Conservation (phyloP, 2,888 invertebrate species). For the Pantelozetes paolii region DNA sequence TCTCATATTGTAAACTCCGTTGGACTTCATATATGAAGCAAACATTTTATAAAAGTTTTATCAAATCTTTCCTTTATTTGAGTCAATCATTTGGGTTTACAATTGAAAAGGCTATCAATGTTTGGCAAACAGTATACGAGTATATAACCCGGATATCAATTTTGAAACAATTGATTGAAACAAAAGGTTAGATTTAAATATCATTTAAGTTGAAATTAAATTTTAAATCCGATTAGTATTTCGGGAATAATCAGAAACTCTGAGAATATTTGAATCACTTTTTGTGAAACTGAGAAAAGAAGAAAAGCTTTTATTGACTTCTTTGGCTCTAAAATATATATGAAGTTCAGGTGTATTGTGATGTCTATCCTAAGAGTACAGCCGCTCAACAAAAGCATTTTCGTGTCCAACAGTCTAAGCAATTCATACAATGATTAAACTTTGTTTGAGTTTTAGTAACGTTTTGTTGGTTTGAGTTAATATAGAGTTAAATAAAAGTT, state of each 20-base stretch:
- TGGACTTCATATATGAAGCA: neutral
- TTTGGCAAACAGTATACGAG: no score
- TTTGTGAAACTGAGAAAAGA: no score
- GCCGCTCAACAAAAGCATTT: slow-evolving; percentile 19
- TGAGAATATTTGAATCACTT: neutral
- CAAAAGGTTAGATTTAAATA: no score
- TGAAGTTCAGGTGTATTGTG: neutral
- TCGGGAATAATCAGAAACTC: neutral
- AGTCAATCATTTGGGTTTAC: no score
- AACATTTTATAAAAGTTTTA: neutral
- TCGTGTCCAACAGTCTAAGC: slow-evolving; percentile 14
- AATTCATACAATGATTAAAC: slow-evolving; percentile 21
- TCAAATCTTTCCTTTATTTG: no score
- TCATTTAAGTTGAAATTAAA: neutral
- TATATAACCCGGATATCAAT: no score
- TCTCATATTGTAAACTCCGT: neutral
- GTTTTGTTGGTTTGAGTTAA: neutral
- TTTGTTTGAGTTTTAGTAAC: neutral
- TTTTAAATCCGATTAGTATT: neutral
- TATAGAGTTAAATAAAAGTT: neutral
- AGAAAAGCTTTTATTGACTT: no score
- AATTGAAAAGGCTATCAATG: no score
- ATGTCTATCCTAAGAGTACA: slow-evolving; percentile 10
- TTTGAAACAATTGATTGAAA: no score
- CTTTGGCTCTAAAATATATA: neutral